These are phyloP conservation scores for Dreissena rostriformis DNA, from an alignment of 1,140 invertebrate genomes.

Conservation along the genomic window DNA sequence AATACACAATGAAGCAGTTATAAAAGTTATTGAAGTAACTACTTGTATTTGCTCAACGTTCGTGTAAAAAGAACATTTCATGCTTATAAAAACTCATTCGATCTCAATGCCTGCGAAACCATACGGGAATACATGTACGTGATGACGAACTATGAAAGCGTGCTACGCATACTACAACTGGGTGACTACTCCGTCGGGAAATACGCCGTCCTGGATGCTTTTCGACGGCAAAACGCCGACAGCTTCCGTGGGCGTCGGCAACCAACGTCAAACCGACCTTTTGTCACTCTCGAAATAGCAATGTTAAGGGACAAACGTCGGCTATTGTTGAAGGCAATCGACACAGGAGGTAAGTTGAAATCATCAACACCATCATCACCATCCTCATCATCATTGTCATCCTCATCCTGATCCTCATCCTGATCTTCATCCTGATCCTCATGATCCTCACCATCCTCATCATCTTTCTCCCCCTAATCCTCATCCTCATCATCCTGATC, in stretches of 20 bases:
- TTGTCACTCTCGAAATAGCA: constrained; percentile 38
- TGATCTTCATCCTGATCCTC: too few species aligned
- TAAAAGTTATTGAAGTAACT: too few species aligned
- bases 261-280: constrained; percentile 24
- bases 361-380: neutral
- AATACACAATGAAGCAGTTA: too few species aligned
- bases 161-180: constrained; percentile 62
- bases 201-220: constrained; percentile 58
- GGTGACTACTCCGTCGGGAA: constrained; percentile 69
- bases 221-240: constrained; percentile 34
- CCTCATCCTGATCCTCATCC: too few species aligned
- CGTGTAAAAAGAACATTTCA: too few species aligned
- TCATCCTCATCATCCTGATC: too few species aligned
- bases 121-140: neutral
- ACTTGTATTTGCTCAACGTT: too few species aligned
- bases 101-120: too few species aligned
- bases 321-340: constrained; percentile 55
- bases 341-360: constrained; percentile 61
- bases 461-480: too few species aligned
- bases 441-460: too few species aligned
- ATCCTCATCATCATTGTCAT: neutral
- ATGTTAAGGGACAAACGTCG: constrained; percentile 28
- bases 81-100: too few species aligned
- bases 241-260: constrained; percentile 44
- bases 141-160: constrained; percentile 40